Base-by-base conservation (phyloP, 1,140 invertebrate genomes). In the Drosophila bipectinata region DNA sequence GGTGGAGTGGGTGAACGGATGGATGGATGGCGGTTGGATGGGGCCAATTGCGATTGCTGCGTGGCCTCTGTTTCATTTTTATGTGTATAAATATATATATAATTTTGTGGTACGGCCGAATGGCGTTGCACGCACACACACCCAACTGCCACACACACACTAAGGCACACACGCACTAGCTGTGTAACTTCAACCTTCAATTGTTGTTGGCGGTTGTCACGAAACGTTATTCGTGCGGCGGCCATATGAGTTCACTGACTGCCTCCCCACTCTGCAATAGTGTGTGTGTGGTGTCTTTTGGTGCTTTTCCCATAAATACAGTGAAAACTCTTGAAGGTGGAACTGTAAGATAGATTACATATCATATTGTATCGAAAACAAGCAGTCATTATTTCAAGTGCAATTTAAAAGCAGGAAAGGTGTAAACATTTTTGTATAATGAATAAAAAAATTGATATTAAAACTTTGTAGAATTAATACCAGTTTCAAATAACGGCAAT, bases 191-290 rank as follows among this genome's bases (percentile, higher is more conserved):
- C 83, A 88, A 88, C 83, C 83, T 88, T 88, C 83, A 88, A 89
- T 88, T 88, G 84, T 78, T 63, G 82, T 77, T 84, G 74, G 73
- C 67, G 63, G 53, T 74, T 79, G 77, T 88, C 83, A 88, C 83
- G 83, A 88, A 88, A 88, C 84, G 83, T 79, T 89, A 89, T 88
- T 88, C 83, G 83, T 88, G 83, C 83, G 72, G 72, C 74, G 83
- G 83, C 83, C 83, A 88, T 88, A 79, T 79, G 83, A 88, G 83
- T 88, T 88, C 83, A 88, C 76, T 83, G 81, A 84, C 81, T 88
- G 83, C 84, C 79, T 73, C 82, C 82, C 66, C 79, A 59, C 78
- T 72, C 71, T 69, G 41, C 41, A 15, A 7, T 14, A 28, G 37
- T 48, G 56, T 48, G 56, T 45, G 55, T 74, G 56, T 60, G 44